phyloP scores from a whole-genome alignment of 2,888 invertebrate species.

The Neoascia interrupta region DNA sequence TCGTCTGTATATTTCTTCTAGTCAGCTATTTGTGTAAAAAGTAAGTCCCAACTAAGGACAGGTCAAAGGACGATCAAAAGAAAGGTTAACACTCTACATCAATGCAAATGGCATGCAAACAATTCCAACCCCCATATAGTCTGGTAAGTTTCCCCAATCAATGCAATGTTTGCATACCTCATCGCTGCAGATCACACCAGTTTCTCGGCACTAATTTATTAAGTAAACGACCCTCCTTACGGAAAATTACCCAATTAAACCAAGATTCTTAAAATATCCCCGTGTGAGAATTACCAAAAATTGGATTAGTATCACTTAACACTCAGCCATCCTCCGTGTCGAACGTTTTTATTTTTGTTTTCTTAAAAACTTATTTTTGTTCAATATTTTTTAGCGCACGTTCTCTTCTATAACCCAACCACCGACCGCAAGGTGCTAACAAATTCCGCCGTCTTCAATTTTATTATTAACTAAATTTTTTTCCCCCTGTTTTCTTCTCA shows the following conservation, averaged over 20 bases:
- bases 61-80: no score
- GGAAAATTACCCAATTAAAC: constrained; percentile 64
- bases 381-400: neutral
- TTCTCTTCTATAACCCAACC: neutral
- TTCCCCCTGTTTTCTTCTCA: constrained; percentile 11
- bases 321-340: constrained; percentile 26
- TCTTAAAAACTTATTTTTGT: neutral
- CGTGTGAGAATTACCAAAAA: constrained; percentile 52
- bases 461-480: constrained; percentile 5
- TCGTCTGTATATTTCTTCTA: no score
- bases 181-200: no score
- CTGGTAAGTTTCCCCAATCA: constrained; percentile 7
- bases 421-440: no score
- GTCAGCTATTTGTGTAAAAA: no score
- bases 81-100: no score
- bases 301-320: constrained; percentile 61
- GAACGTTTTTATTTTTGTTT: constrained; percentile 39
- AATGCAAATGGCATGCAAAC: no score
- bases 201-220: constrained; percentile 27
- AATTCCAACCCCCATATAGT: no score
- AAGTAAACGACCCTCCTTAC: constrained; percentile 27
- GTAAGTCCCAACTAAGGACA: no score
- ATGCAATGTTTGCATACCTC: neutral
- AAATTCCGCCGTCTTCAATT: constrained; percentile 7
- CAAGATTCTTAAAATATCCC: constrained; percentile 31